Base-by-base conservation (phyloP, 2,113 vertebrate genomes). In the Pterocles orientalis region DNA sequence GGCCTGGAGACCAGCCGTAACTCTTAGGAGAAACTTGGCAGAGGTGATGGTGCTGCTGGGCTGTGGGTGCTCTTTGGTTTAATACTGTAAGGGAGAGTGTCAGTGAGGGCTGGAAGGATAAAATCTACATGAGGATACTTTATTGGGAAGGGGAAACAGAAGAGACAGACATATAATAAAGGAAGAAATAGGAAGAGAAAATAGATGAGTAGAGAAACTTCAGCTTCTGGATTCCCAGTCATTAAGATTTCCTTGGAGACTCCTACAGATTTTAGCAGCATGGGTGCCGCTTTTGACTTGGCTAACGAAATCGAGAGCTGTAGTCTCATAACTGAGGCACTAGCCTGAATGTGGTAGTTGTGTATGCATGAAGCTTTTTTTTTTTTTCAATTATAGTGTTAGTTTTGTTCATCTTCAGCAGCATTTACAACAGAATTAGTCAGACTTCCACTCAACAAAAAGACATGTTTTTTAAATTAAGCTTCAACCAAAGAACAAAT, bases 401-500 rank as follows among this genome's bases (percentile, higher is more conserved):
- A 61, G 60, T 88, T 87, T 89, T 75, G 56, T 91, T 91, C 83
- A 60, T 72, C 31, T 92, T 90, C 90, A 70, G 58, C 81, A 84
- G 45, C 57, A 45, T 73, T 86, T 79, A 54, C 56, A 92, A 3
- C 31, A 3, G 94, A 96, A 95, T 93, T 95, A 92, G 81, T 95
- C 85, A 94, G 93, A 69, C 51, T 95, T 76, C 62, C 83, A 82
- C 41, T 94, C 43, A 58, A 57, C 69, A 69, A 48, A 69, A 84
- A 88, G 79, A 90, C 82, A 90, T 51, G 43, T 94, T 95, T 94
- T 95, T 93, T 41, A 92, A 93, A 97, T 95, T 95, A 97, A 68
- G 71, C 70, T 93, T 79, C 36, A 24, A 34, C 39, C 3, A 33
- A 79, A 66, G 61, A 93, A 78, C 66, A 78, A 88, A 91, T 47